phyloP scores from a whole-genome alignment of 2,888 invertebrate species.

The Ptilodon capucinus region DNA sequence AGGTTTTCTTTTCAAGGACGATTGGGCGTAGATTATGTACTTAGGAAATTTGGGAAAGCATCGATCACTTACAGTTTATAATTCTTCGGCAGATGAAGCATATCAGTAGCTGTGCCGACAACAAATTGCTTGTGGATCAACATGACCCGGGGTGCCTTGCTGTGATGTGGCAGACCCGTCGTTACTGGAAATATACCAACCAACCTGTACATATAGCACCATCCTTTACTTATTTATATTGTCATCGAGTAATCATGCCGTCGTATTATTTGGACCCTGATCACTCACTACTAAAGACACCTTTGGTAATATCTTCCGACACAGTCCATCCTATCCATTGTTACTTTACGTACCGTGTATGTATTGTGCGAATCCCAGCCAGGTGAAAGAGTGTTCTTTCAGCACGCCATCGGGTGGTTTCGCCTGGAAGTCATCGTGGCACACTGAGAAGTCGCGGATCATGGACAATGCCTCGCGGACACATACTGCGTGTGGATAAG shows the following conservation, averaged over 20 bases:
- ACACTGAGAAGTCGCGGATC: conserved; percentile 54
- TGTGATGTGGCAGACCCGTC: conserved; percentile 60
- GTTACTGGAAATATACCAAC: conserved; percentile 49
- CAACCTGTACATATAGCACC: no score
- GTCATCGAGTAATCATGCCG: no score
- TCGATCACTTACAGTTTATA: conserved; percentile 59
- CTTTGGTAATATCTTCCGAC: no score
- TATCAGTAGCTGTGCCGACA: conserved; percentile 60
- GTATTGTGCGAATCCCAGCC: conserved; percentile 69
- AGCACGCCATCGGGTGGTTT: conserved; percentile 66
- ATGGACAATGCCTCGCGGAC: conserved; percentile 19
- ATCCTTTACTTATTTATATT: no score
- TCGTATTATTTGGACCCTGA: no score
- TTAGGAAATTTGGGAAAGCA: no score
- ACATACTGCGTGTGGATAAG: conserved; percentile 29
- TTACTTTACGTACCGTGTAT: conserved; percentile 51
- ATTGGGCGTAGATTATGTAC: no score
- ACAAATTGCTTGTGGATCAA: conserved; percentile 67
- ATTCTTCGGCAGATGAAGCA: conserved; percentile 63
- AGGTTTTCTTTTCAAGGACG: no score
- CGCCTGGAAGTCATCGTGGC: conserved; percentile 62
- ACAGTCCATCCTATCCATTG: no score
- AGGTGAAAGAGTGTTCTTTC: conserved; percentile 58
- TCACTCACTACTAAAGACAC: no score
- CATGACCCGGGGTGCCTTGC: conserved; percentile 62